Percentiles rank a stretch among this genome's conserved stretches.
Conservation (phyloP, 2,113 vertebrate species). For the Empidonax alnorum region DNA sequence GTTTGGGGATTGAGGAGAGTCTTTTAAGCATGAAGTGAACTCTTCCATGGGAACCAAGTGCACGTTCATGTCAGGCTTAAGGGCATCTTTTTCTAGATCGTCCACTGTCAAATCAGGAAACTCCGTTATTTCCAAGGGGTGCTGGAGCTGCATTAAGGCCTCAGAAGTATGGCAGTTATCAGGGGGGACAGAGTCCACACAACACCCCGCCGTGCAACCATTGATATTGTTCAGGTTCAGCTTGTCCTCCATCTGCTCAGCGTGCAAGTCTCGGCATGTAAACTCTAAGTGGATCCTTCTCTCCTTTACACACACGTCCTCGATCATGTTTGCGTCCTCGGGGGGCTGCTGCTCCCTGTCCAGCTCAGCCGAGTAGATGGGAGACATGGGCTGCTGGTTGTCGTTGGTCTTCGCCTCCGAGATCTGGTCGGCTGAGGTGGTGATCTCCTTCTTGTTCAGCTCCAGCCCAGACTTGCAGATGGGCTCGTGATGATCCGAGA, state of each 20-base stretch:
- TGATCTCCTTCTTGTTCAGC: conserved; percentile 82
- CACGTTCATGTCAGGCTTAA: conserved; percentile 75
- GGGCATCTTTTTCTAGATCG: conserved; percentile 79
- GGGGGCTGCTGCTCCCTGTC: conserved; percentile 63
- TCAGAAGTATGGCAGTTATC: conserved; percentile 76
- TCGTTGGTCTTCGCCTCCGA: conserved; percentile 75
- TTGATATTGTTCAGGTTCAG: conserved; percentile 83
- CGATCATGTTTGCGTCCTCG: conserved; percentile 16
- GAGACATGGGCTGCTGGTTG: conserved; percentile 69
- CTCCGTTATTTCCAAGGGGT: conserved; percentile 48
- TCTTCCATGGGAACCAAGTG: conserved; percentile 81
- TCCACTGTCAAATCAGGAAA: conserved; percentile 78
- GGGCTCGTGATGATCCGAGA: conserved; percentile 86
- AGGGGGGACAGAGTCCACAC: conserved; percentile 65
- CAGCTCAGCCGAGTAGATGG: conserved; percentile 57
- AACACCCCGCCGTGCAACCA: conserved; percentile 73
- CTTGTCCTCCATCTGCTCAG: conserved; percentile 80
- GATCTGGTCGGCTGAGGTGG: conserved; percentile 87
- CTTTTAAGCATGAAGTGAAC: conserved; percentile 72
- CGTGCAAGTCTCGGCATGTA: conserved; percentile 62
- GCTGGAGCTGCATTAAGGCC: conserved; percentile 74
- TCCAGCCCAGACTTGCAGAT: conserved; percentile 84
- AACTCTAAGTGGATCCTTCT: conserved; percentile 76
- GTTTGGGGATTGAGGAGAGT: conserved; percentile 74
- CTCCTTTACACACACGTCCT: conserved; percentile 64